Evolutionary conservation across 2,113 vertebrate genomes (phyloP).

Genomic region (Columba livia): DNA sequence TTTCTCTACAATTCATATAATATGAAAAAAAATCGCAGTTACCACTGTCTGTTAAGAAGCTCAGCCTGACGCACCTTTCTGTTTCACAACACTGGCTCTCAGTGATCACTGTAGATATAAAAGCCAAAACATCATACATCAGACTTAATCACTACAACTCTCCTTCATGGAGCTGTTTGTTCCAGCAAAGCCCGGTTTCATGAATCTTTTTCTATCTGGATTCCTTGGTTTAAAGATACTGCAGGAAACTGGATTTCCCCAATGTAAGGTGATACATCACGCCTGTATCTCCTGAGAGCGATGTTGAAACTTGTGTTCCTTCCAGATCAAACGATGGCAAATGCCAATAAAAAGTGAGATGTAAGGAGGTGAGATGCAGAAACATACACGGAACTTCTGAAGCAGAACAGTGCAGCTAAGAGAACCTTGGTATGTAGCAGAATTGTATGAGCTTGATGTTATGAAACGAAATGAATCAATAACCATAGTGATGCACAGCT

Average conservation of each 20-base stretch:
- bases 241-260: neutral
- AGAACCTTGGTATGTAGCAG: neutral
- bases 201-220: neutral
- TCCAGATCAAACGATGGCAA: neutral
- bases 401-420: neutral
- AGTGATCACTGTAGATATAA: neutral
- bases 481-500: neutral
- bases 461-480: neutral
- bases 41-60: neutral
- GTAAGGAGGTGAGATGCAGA: neutral
- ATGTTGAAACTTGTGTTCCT: neutral
- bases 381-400: neutral
- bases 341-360: neutral
- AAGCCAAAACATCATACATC: neutral
- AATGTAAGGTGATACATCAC: neutral
- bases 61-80: neutral
- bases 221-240: constrained; percentile 1
- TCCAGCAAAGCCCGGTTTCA: neutral
- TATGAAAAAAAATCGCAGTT: neutral
- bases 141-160: neutral
- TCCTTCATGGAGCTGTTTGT: neutral
- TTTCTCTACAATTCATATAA: neutral
- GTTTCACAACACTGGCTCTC: neutral
- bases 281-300: neutral
- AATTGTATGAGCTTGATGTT: neutral